Evolutionary conservation across 92 coral and sea anemone species (phyloP).

Genomic region (Actinostola sp.): DNA sequence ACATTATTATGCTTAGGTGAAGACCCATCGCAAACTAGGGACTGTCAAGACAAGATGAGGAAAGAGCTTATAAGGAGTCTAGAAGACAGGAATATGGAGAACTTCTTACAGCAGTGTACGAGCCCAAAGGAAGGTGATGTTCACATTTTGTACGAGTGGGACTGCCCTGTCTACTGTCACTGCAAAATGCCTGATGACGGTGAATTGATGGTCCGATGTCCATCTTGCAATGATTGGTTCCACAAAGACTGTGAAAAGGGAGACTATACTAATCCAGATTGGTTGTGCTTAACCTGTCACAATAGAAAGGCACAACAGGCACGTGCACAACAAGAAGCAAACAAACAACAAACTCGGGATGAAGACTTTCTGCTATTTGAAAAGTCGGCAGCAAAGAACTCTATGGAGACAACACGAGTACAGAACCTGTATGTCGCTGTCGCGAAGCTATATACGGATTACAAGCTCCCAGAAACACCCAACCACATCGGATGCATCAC

Average conservation of each 20-base stretch:
- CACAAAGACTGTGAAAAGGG: constrained; percentile 26
- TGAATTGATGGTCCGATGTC: constrained; percentile 39
- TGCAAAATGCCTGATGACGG: constrained; percentile 64
- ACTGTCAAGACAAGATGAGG: constrained; percentile 45
- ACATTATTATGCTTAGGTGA: constrained; percentile 21
- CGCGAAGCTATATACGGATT: background rate
- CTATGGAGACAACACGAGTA: background rate
- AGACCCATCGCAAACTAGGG: constrained; percentile 23
- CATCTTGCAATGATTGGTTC: constrained; percentile 49
- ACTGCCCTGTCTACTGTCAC: constrained; percentile 36
- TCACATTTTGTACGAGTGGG: constrained; percentile 38
- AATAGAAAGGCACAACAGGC: too few relatives aligned
- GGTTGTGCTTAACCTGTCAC: background rate
- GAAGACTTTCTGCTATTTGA: background rate
- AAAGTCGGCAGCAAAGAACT: background rate
- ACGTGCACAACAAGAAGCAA: background rate
- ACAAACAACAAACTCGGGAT: background rate
- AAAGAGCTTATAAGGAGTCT: constrained; percentile 18
- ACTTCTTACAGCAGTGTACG: constrained; percentile 1
- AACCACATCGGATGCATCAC: background rate
- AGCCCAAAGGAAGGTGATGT: background rate
- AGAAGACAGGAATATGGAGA: constrained; percentile 27
- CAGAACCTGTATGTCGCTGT: background rate
- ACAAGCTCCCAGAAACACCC: background rate
- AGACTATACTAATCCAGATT: background rate